A percentile compares a stretch with the other conserved stretches of the same genome.
These are phyloP conservation scores for Lithophane socia DNA, from an alignment of 2,888 invertebrate genomes.

Conservation along the genomic window DNA sequence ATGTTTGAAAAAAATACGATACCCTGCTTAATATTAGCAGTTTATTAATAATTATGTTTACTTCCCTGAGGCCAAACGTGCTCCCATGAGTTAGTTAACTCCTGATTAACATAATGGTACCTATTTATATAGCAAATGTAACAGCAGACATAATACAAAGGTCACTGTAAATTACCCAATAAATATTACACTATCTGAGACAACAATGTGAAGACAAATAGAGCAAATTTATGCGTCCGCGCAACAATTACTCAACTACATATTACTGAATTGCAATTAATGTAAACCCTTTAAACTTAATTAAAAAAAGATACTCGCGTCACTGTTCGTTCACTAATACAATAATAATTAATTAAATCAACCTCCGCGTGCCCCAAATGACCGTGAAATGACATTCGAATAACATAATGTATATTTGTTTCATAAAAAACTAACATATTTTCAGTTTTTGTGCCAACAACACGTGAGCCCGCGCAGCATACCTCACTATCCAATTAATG, in stretches of 20 bases:
- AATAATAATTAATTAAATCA: conserved; percentile 66
- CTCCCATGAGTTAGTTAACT: conserved; percentile 22
- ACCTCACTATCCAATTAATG: conserved; percentile 65
- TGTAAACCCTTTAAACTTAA: conserved; percentile 47
- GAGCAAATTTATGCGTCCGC: conserved; percentile 36
- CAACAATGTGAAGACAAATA: conserved; percentile 59
- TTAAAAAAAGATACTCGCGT: conserved; percentile 47
- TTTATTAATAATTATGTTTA: conserved; percentile 20
- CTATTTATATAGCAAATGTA: conserved; percentile 50
- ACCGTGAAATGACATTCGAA: conserved; percentile 84
- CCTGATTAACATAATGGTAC: conserved; percentile 48
- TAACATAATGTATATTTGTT: conserved; percentile 63
- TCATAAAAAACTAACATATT: conserved; percentile 56
- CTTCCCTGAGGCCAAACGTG: conserved; percentile 30
- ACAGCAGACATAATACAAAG: conserved; percentile 41
- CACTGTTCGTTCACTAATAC: conserved; percentile 39
- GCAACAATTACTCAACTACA: conserved; percentile 47
- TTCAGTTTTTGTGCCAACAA: conserved; percentile 68
- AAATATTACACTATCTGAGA: conserved; percentile 41
- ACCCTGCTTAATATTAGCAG: conserved; percentile 6
- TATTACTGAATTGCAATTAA: conserved; percentile 42
- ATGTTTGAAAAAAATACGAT: not conserved
- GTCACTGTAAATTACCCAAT: conserved; percentile 38
- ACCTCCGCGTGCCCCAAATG: conserved; percentile 72
- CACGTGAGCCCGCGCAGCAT: conserved; percentile 69